Percentiles rank a stretch among this genome's conserved stretches.
Conservation (phyloP, 2,888 invertebrate species). For the Terebella lapidaria region DNA sequence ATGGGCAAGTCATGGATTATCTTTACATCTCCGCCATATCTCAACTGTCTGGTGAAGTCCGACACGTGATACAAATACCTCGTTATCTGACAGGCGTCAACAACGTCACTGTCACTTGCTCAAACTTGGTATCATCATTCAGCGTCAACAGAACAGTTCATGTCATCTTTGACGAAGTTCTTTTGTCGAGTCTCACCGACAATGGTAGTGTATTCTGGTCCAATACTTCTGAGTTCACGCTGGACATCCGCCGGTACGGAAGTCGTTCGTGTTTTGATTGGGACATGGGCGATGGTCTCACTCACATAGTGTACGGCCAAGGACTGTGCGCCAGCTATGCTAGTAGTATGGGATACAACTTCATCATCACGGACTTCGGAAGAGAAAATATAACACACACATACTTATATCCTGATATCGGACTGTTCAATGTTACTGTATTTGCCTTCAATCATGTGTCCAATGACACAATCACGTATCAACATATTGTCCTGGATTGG, state of each 20-base stretch:
- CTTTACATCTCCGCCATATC: not conserved
- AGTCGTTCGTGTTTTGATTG: slow-evolving; percentile 2
- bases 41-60: too few relatives aligned
- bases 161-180: not conserved
- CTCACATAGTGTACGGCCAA: not conserved
- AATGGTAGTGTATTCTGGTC: not conserved
- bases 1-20: not conserved
- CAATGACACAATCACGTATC: not conserved
- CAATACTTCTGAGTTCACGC: not conserved
- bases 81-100: too few relatives aligned
- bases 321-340: not conserved
- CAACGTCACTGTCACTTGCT: not conserved
- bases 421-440: not conserved
- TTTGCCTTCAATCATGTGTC: slow-evolving; percentile 1
- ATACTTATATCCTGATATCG: not conserved
- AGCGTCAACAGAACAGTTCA: not conserved
- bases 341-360: not conserved
- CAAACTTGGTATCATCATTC: not conserved
- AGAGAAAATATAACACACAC: not conserved
- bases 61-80: too few relatives aligned
- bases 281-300: slow-evolving; percentile 5
- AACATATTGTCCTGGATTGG: not conserved
- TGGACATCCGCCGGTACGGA: not conserved
- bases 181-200: not conserved
- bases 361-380: not conserved